Conservation (phyloP, 2,888 invertebrate genomes). For the Melanostoma mellinum region DNA sequence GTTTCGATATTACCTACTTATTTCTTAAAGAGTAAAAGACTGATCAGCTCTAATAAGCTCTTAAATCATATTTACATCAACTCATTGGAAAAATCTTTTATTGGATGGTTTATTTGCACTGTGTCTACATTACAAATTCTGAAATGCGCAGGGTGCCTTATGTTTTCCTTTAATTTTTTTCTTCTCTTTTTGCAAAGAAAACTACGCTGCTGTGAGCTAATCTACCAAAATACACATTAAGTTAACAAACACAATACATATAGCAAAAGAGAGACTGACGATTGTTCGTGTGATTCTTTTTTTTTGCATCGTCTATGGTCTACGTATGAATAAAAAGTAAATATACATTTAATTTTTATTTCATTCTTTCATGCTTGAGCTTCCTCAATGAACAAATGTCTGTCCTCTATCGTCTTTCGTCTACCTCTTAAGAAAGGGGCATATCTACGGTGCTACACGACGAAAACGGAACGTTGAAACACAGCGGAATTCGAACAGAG, state of each 20-base stretch:
- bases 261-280: slow-evolving; percentile 6
- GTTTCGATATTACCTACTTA: too few species aligned
- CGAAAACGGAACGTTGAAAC: slow-evolving; percentile 10
- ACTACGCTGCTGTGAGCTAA: slow-evolving; percentile 25
- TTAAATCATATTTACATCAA: too few species aligned
- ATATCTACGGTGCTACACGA: neutral
- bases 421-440: neutral
- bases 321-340: slow-evolving; percentile 10
- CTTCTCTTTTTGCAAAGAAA: neutral
- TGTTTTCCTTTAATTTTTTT: neutral
- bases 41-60: too few species aligned
- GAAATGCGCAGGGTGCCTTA: slow-evolving; percentile 5
- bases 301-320: slow-evolving; percentile 14
- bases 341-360: slow-evolving; percentile 7
- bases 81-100: neutral
- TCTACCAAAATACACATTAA: slow-evolving; percentile 37
- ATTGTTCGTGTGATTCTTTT: slow-evolving; percentile 16
- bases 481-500: slow-evolving; percentile 23
- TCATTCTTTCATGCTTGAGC: neutral
- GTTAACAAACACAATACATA: slow-evolving; percentile 10
- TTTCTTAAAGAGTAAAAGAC: too few species aligned
- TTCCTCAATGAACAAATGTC: slow-evolving; percentile 19
- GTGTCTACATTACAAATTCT: too few species aligned
- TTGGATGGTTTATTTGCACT: neutral
- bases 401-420: neutral